These are phyloP conservation scores for Boloria euphrosyne DNA, from an alignment of 2,888 invertebrate genomes.

Conservation along the genomic window DNA sequence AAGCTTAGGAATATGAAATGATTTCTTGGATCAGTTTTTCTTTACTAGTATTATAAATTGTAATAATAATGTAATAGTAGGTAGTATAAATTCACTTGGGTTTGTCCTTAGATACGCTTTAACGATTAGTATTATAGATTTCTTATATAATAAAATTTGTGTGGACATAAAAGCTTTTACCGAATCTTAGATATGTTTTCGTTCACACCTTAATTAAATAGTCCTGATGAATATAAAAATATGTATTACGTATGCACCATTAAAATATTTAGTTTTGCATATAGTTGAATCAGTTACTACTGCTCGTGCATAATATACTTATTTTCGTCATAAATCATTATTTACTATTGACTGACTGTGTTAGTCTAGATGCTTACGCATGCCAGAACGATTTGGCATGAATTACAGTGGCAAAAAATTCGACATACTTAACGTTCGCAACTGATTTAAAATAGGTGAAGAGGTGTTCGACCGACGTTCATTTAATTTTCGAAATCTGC, in stretches of 20 bases:
- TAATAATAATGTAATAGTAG: too few relatives aligned
- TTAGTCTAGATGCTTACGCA: conserved; percentile 21
- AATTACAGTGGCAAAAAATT: conserved; percentile 16
- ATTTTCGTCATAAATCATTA: conserved; percentile 18
- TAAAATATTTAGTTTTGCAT: conserved; percentile 4
- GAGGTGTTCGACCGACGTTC: conserved; percentile 4
- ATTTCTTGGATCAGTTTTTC: too few relatives aligned
- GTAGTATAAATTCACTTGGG: too few relatives aligned
- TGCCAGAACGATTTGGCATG: conserved; percentile 36
- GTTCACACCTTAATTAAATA: too few relatives aligned
- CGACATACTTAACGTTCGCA: conserved; percentile 20
- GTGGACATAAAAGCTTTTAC: too few relatives aligned
- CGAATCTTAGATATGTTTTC: too few relatives aligned
- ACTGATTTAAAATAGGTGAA: conserved; percentile 21
- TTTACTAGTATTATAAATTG: too few relatives aligned
- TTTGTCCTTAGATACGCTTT: too few relatives aligned
- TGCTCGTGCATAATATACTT: neutral
- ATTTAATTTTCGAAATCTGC: neutral
- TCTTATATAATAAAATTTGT: too few relatives aligned
- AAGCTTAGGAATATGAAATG: too few relatives aligned
- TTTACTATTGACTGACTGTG: conserved; percentile 16
- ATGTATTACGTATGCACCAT: too few relatives aligned
- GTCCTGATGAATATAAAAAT: neutral
- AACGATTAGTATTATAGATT: too few relatives aligned
- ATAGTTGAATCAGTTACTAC: neutral